phyloP scores from a whole-genome alignment of 1,140 invertebrate genomes.

The Drosophila asahinai region DNA sequence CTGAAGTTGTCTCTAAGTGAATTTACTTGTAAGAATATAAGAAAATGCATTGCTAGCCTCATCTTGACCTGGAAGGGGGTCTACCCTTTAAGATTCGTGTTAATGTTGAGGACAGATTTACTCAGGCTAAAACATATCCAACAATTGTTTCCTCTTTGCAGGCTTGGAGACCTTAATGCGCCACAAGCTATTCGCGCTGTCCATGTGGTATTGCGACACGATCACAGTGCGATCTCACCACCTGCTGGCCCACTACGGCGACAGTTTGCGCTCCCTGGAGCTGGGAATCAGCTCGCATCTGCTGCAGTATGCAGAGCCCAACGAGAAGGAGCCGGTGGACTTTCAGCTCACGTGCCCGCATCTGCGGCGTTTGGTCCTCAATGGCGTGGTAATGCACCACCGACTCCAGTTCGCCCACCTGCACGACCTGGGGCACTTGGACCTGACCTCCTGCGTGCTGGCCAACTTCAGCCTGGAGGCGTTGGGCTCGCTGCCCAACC shows the following conservation, averaged over 20 bases:
- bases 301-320: slow-evolving; percentile 75
- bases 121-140: not conserved
- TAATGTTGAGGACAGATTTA: no score
- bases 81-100: not conserved
- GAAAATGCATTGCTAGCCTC: no score
- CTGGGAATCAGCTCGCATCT: slow-evolving; percentile 86
- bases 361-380: slow-evolving; percentile 88
- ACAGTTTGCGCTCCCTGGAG: slow-evolving; percentile 84
- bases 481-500: slow-evolving; percentile 87
- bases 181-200: slow-evolving; percentile 90
- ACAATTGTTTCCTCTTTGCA: slow-evolving; percentile 17
- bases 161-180: slow-evolving; percentile 88
- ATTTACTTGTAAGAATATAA: no score
- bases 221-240: slow-evolving; percentile 87
- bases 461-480: slow-evolving; percentile 87
- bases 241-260: slow-evolving; percentile 84
- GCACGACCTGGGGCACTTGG: slow-evolving; percentile 90
- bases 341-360: slow-evolving; percentile 89
- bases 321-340: slow-evolving; percentile 82
- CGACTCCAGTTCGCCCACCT: slow-evolving; percentile 84
- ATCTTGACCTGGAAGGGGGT: no score
- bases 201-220: slow-evolving; percentile 90
- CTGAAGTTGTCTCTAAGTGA: no score
- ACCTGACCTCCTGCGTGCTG: slow-evolving; percentile 91
- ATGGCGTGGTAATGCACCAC: slow-evolving; percentile 82